Base-by-base conservation (phyloP, 1,140 invertebrate genomes). In the Habropoda laboriosa region DNA sequence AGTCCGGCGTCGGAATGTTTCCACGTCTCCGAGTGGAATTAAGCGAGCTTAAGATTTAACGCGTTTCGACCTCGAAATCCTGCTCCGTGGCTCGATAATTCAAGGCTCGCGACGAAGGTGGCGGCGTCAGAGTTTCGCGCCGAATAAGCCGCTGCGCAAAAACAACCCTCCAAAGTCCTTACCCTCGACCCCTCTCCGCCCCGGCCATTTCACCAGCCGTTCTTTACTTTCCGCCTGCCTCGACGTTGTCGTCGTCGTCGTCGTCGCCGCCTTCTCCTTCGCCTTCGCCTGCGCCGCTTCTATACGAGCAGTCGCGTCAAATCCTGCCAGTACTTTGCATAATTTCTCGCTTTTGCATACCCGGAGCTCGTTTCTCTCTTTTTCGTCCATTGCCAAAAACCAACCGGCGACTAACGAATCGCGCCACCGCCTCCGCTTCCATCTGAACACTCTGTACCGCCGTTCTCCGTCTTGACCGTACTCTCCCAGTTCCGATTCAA, bases 271-370 rank as follows among this genome's bases (percentile, higher is more conserved):
- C n/a, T n/a, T n/a, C n/a, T n/a, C n/a, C n/a, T n/a, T n/a, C n/a
- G n/a, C n/a, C n/a, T n/a, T n/a, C n/a, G n/a, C 74, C 64, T 13
- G 42, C 58, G 49, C 79, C 45, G 70, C 18, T 64, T 45, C 61
- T 45, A 2, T 30, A 45, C 66, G 55, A 71, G 47, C 42, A 60
- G 77, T 82, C 85, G 70, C 83, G 89, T 87, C 85, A 89, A 89
- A 85, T 71, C 85, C 75, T 82, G 77, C 86, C 79, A 83, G 80
- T 83, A 78, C 79, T 90, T 90, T 89, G 81, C 88, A 90, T 89
- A 90, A 90, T 89, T 89, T 87, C 81, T 83, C 80, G 83, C 79
- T 86, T 90, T 89, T 87, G 83, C 84, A 88, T 87, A 87, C 86
- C 82, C 71, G 58, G 84, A 73, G n/a, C n/a, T 58, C 70, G 78